A percentile compares a stretch with the other conserved stretches of the same genome.
phyloP scores from a whole-genome alignment of 1,140 invertebrate species.

The Drosophila pandora region DNA sequence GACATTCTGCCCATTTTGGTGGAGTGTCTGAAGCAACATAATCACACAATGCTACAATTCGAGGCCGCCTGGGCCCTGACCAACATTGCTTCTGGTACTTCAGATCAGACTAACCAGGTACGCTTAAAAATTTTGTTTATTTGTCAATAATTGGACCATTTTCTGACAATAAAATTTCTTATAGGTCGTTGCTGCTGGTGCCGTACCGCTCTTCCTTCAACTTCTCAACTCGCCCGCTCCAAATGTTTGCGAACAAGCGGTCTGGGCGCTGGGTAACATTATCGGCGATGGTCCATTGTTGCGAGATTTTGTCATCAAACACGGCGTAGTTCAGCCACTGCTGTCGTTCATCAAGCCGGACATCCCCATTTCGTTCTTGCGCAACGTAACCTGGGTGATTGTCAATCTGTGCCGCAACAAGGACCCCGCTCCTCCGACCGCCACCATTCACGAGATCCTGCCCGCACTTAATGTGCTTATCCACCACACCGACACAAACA shows the following conservation, averaged over 20 bases:
- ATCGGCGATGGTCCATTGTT: conserved; percentile 96
- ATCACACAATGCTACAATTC: conserved; percentile 97
- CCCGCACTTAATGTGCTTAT: conserved; percentile 97
- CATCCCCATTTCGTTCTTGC: conserved; percentile 95
- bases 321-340: conserved; percentile 95
- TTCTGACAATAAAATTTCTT: not conserved
- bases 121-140: no score
- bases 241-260: conserved; percentile 99
- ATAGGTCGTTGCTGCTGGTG: conserved; percentile 96
- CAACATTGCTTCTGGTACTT: conserved; percentile 99
- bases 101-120: conserved; percentile 93
- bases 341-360: conserved; percentile 96
- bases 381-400: conserved; percentile 99
- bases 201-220: conserved; percentile 97
- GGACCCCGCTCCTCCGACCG: conserved; percentile 94
- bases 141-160: not conserved
- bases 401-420: conserved; percentile 98
- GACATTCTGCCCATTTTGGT: conserved; percentile 98
- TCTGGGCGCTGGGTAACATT: conserved; percentile 98
- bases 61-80: conserved; percentile 99
- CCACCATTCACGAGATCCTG: conserved; percentile 96
- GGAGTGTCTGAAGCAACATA: conserved; percentile 92
- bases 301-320: conserved; percentile 95
- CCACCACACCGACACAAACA: conserved; percentile 97
- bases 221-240: conserved; percentile 96